Base-by-base conservation (phyloP, 2,888 invertebrate genomes). In the Volucella inanis region DNA sequence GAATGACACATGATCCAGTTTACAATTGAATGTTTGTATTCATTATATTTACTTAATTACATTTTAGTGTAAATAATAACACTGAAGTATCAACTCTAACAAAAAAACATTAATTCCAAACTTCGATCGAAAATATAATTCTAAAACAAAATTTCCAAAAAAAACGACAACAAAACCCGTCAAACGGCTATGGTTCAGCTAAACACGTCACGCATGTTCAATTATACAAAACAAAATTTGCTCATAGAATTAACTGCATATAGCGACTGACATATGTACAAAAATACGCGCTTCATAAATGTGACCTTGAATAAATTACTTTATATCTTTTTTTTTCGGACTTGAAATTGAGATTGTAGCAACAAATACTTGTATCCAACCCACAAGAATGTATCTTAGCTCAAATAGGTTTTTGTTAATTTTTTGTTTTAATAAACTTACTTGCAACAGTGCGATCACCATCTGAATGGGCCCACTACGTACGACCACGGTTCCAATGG, bases 401-500 rank as follows among this genome's bases (percentile, higher is more conserved):
- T 41, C 38, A 54, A 41, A 65, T 15, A 55, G n/a, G 3, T 6
- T 31, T 6, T 31, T 0, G 4, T 31, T 31, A 1, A 4, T 3
- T 22, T 22, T n/a, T 22, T 22, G 4, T 22, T 1, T 22, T 31
- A 31, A 31, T 31, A 2, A 88, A 90, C 92, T 89, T 95, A 97
- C 97, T 94, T 97, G 96, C 88, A 98, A 93, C 87, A 98, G 93
- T 87, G 97, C 97, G 89, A 98, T 96, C 90, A 98, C 96, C 90
- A 98, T 95, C 91, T 96, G 95, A 57, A 97, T 96, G 89, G 95
- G 94, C 87, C 97, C 97, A 90, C 97, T 96, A 91, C 97, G 96
- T 85, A 98, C 96, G 61, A 97, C 97, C 88, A 98, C 97, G 77
- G 98, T 97, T 92, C 97, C 97, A 89, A 98, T 96, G 88, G 97